Base-by-base conservation (phyloP, 2,797 vertebrate genomes). In the Mallotus villosus region DNA sequence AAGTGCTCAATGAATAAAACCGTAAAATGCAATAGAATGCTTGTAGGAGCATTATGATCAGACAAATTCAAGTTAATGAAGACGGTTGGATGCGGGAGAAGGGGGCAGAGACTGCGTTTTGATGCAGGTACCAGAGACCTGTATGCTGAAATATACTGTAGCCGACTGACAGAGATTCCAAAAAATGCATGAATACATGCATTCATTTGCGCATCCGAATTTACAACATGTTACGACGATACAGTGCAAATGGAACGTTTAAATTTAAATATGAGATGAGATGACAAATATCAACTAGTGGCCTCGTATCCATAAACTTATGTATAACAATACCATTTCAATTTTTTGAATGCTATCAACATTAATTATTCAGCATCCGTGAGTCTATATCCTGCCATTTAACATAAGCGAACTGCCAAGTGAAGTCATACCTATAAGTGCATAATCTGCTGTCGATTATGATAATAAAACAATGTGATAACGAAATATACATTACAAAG, bases 331-430 rank as follows among this genome's bases (percentile, higher is more conserved):
- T 80, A 73, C 58, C 57, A 53, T 81, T 86, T 81, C 78, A 68
- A 72, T 68, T 78, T 72, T 32, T 70, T 49, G 74, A 74, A 74
- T 81, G 83, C 83, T 74, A 85, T 80, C 78, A 79, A 37, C 82
- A 88, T 92, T 64, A 84, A 90, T 89, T 81, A 90, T 90, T 90
- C 76, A 89, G n/a, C 57, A 73, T 78, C 77, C 81, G 70, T 72
- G 76, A 65, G 75, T 86, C 76, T 77, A 77, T 77, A 85, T 78
- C 71, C 73, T 83, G 78, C 71, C 65, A 53, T 72, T 83, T 78
- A 81, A 80, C 66, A 37, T 67, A 41, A 71, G 67, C 70, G 25
- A 51, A 70, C 70, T 69, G 74, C 49, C 53, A 65, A 53, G 67
- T 46, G 64, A 82, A 70, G 67, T 63, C 73, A 73, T 63, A 72